These are phyloP conservation scores for Cyphomyrus plagiostoma DNA, from an alignment of 2,113 vertebrate genomes.

Conservation along the genomic window DNA sequence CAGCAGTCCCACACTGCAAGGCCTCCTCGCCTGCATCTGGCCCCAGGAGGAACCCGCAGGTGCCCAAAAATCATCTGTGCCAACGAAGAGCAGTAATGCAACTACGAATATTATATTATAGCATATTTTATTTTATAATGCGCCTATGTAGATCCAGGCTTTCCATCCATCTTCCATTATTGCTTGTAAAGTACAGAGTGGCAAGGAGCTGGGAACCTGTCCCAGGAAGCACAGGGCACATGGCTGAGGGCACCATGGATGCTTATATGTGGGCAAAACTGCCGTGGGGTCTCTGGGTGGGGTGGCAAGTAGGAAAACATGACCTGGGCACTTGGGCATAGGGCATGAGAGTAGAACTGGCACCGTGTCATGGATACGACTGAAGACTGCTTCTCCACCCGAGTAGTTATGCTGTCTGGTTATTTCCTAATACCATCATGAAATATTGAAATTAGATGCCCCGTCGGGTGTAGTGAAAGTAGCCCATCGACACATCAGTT, in stretches of 20 bases:
- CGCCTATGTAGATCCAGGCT: neutral
- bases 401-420: neutral
- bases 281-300: neutral
- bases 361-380: neutral
- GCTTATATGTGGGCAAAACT: neutral
- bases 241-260: neutral
- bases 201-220: neutral
- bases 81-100: neutral
- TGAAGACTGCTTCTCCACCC: neutral
- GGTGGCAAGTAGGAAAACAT: neutral
- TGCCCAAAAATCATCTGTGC: neutral
- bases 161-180: neutral
- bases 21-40: constrained; percentile 52
- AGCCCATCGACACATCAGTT: neutral
- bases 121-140: too few relatives aligned
- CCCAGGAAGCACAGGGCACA: neutral
- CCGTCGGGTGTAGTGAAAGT: neutral
- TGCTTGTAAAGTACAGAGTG: neutral
- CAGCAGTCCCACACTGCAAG: constrained; percentile 47
- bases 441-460: neutral
- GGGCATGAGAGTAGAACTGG: neutral
- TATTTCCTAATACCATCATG: neutral
- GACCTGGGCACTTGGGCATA: neutral
- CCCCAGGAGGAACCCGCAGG: neutral
- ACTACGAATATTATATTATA: neutral